Conservation (phyloP, 2,797 vertebrate genomes). For the Sebastes nivosus region DNA sequence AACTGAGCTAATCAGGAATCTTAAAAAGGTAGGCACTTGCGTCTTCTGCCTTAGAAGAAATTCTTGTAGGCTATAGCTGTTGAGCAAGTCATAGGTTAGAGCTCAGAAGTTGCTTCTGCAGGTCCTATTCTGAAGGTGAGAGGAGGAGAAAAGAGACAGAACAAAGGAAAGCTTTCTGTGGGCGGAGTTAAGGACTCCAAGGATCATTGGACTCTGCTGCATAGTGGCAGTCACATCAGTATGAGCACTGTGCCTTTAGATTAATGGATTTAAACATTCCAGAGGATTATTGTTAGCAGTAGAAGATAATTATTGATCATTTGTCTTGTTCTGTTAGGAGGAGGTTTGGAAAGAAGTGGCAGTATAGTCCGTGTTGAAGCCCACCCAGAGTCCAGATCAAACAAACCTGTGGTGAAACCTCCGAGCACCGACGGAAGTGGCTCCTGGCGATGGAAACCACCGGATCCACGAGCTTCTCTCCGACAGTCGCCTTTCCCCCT, state of each 20-base stretch:
- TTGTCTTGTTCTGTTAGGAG: constrained; percentile 42
- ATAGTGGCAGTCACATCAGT: not conserved
- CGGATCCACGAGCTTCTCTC: constrained; percentile 87
- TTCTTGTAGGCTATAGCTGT: too few relatives aligned
- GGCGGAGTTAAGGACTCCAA: too few relatives aligned
- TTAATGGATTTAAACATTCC: not conserved
- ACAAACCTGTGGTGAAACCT: constrained; percentile 89
- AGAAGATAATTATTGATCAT: not conserved
- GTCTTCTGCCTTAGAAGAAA: too few relatives aligned
- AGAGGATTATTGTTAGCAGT: not conserved
- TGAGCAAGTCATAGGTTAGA: too few relatives aligned
- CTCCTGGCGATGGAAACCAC: constrained; percentile 95
- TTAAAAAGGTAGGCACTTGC: too few relatives aligned
- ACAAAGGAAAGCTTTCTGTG: too few relatives aligned
- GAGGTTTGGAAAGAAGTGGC: constrained; percentile 72
- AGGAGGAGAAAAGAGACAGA: too few relatives aligned
- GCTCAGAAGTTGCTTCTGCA: too few relatives aligned
- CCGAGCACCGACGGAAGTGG: constrained; percentile 91
- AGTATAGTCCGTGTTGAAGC: constrained; percentile 92
- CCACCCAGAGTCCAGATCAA: constrained; percentile 87
- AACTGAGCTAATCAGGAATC: too few relatives aligned
- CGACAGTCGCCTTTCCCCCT: constrained; percentile 88
- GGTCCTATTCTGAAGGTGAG: too few relatives aligned
- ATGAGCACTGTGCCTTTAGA: not conserved
- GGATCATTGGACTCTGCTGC: not conserved